These are phyloP conservation scores for Odontocolon sp. DNA, from an alignment of 2,888 invertebrate genomes.

Conservation along the genomic window DNA sequence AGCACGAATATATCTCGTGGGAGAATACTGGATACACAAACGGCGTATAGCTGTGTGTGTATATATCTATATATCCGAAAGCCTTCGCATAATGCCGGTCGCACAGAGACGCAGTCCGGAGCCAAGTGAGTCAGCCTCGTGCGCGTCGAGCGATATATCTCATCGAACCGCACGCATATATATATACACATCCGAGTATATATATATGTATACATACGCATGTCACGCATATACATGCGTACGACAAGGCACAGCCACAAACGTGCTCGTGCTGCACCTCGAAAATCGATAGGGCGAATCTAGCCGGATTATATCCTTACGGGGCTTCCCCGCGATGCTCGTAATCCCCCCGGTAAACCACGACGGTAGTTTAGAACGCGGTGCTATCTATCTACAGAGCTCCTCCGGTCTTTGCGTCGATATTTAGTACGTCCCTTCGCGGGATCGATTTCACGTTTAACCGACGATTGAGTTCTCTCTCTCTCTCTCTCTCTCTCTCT, in stretches of 20 bases:
- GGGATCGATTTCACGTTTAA: slow-evolving; percentile 57
- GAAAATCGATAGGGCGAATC: slow-evolving; percentile 80
- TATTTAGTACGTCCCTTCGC: slow-evolving; percentile 44
- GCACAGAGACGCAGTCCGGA: slow-evolving; percentile 29
- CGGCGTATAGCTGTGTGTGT: slow-evolving; percentile 62
- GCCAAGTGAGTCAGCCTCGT: slow-evolving; percentile 69
- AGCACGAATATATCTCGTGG: slow-evolving; percentile 9
- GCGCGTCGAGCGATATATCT: slow-evolving; percentile 63
- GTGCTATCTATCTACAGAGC: background rate
- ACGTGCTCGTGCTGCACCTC: slow-evolving; percentile 73
- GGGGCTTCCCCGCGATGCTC: slow-evolving; percentile 78
- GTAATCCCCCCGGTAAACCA: slow-evolving; percentile 72
- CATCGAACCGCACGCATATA: slow-evolving; percentile 60
- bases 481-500: slow-evolving; percentile 39
- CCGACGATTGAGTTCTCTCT: slow-evolving; percentile 53
- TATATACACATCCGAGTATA: slow-evolving; percentile 40
- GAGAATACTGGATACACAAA: slow-evolving; percentile 57
- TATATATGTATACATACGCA: slow-evolving; percentile 47
- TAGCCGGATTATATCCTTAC: slow-evolving; percentile 79
- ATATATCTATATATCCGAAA: slow-evolving; percentile 56
- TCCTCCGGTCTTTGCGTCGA: slow-evolving; percentile 41
- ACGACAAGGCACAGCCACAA: slow-evolving; percentile 20
- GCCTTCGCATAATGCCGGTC: slow-evolving; percentile 51
- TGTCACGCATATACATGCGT: slow-evolving; percentile 51
- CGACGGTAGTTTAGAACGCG: slow-evolving; percentile 58